These are phyloP conservation scores for Folsomia manolachei DNA, from an alignment of 2,888 invertebrate genomes.

Conservation along the genomic window DNA sequence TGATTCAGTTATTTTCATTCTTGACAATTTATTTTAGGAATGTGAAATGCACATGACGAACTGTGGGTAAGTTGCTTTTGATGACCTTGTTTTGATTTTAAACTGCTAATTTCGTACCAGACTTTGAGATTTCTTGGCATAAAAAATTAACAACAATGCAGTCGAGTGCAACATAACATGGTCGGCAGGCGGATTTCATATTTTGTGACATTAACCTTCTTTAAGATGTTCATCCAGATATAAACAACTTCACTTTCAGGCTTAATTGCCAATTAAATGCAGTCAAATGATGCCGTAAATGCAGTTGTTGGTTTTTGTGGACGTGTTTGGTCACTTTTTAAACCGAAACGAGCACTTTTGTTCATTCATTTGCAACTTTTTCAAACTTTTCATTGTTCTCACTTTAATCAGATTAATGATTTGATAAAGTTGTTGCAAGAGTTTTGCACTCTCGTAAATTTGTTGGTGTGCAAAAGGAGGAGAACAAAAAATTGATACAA, in stretches of 20 bases:
- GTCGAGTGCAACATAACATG: neutral
- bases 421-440: neutral
- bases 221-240: neutral
- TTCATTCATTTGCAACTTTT: neutral
- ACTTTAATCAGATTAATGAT: neutral
- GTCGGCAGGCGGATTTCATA: neutral
- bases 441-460: neutral
- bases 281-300: neutral
- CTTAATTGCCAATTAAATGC: neutral
- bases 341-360: neutral
- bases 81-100: neutral
- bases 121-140: too few species aligned
- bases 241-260: neutral
- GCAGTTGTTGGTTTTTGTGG: neutral
- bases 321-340: neutral
- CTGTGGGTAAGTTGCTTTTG: constrained; percentile 68
- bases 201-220: neutral
- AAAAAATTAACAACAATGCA: neutral
- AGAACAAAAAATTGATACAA: too few species aligned
- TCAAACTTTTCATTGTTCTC: neutral
- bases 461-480: too few species aligned
- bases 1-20: neutral
- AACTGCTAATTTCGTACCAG: too few species aligned
- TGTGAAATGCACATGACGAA: constrained; percentile 88
- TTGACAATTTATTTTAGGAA: constrained; percentile 53